Evolutionary conservation across 2,888 invertebrate species (phyloP), one percentile per base, ranked within the genome.

Genomic region (Lasioglossum calceatum): DNA sequence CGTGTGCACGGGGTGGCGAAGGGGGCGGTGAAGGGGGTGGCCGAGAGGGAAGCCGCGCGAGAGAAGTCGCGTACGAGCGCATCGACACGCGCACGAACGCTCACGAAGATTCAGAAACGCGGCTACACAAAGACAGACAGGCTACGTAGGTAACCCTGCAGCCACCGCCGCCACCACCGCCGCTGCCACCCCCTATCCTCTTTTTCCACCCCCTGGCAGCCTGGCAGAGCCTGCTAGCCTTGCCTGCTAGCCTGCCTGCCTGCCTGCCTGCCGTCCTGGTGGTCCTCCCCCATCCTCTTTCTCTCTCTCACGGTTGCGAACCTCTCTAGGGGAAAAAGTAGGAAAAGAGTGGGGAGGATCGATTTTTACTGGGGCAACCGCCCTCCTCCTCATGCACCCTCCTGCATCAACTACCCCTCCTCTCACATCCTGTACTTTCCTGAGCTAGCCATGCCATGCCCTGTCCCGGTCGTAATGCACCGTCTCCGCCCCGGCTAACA

Each of bases 281-380:
- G 84, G 87, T 89, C 85, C 84, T 77, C 88, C 76, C 81, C 81
- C 77, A 81, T 76, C 86, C 54, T 54, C 54, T 54, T 54, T 54
- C 54, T 54, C 54, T 54, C 88, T 87, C 87, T 87, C 90, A 88
- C 87, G 90, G 91, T 89, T 88, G 90, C 93, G 89, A 89, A 88
- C 92, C 93, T 92, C 93, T 92, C 92, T 91, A 89, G 91, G 92
- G 92, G 94, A 94, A 94, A 94, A 94, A 93, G 93, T 93, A 89
- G 92, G 92, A 92, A 93, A 93, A 94, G 94, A 94, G 94, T 94
- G 95, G 95, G 95, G 94, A 94, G 94, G 95, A 95, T 95, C 95
- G 95, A 95, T 95, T 95, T 95, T 95, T 95, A 95, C 95, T 95
- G 95, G 95, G 95, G 95, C 95, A 95, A 94, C 93, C 93, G 92